Percentiles rank a stretch among this genome's conserved stretches.
These are phyloP conservation scores for Cyprinodon variegatus DNA, from an alignment of 2,113 vertebrate genomes.

Conservation along the genomic window DNA sequence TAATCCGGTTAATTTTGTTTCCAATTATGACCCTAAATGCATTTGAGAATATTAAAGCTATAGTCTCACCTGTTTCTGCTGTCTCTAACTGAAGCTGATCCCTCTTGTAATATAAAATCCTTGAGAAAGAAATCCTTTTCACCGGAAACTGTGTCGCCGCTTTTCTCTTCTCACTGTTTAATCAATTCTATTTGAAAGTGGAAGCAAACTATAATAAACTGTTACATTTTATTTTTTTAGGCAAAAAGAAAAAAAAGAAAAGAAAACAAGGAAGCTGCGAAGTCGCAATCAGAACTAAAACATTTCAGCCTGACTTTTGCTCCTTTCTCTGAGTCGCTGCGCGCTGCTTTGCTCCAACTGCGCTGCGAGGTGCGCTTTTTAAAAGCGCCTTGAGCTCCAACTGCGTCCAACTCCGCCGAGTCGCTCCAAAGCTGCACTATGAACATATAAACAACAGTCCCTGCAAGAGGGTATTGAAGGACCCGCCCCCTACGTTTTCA, in stretches of 20 bases:
- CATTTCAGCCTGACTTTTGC: constrained; percentile 14
- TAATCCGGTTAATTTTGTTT: neutral
- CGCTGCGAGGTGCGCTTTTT: constrained; percentile 62
- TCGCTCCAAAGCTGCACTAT: constrained; percentile 59
- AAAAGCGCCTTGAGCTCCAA: constrained; percentile 72
- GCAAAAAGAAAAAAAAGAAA: neutral
- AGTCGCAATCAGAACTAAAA: constrained; percentile 16
- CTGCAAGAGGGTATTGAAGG: constrained; percentile 63
- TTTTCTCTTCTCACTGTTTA: constrained; percentile 53
- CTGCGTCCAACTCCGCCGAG: constrained; percentile 70
- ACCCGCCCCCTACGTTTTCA: constrained; percentile 65
- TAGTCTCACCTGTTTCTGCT: constrained; percentile 65
- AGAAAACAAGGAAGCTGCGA: neutral
- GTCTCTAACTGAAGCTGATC: constrained; percentile 39
- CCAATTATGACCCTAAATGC: no score
- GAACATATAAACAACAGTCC: constrained; percentile 73
- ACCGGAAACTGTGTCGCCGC: constrained; percentile 59
- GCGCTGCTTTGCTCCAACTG: constrained; percentile 34
- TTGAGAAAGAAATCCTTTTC: constrained; percentile 71
- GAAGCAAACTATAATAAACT: neutral
- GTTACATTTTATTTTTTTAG: neutral
- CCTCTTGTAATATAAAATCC: constrained; percentile 75
- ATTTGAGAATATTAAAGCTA: neutral
- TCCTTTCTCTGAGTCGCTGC: constrained; percentile 25
- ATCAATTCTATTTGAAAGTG: constrained; percentile 13